Evolutionary conservation across 2,888 invertebrate species (phyloP).

Genomic region (Endotricha flammealis): DNA sequence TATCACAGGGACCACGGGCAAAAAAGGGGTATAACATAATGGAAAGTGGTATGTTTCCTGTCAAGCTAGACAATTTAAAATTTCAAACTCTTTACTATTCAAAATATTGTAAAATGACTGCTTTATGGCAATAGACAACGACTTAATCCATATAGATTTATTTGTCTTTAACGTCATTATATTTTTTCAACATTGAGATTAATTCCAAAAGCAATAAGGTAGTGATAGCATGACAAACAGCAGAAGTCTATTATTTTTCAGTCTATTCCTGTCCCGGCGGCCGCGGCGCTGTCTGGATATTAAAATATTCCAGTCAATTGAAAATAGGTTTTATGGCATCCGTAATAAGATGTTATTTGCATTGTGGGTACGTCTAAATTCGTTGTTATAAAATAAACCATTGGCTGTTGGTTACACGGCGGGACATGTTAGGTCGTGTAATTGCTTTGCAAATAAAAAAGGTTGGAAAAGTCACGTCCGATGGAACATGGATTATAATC

Average conservation of each 20-base stretch:
- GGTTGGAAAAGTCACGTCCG: constrained; percentile 43
- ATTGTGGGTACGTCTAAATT: constrained; percentile 15
- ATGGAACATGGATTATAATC: constrained; percentile 34
- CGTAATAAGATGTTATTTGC: constrained; percentile 19
- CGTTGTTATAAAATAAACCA: constrained; percentile 25
- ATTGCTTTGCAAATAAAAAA: constrained; percentile 56
- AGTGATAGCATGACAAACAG: constrained; percentile 24
- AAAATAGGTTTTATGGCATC: constrained; percentile 21
- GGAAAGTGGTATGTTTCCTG: too few relatives aligned
- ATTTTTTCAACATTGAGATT: constrained; percentile 15
- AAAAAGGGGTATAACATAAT: too few relatives aligned
- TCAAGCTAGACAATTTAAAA: too few relatives aligned
- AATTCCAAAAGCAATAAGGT: constrained; percentile 15
- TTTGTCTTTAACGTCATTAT: neutral
- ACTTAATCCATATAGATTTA: constrained; percentile 2
- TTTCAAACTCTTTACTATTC: too few relatives aligned
- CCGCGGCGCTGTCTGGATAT: constrained; percentile 10
- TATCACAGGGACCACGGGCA: too few relatives aligned
- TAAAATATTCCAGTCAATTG: constrained; percentile 15
- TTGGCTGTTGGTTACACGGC: constrained; percentile 24
- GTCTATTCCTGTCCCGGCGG: constrained; percentile 5
- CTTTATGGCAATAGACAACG: too few relatives aligned
- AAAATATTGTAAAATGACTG: too few relatives aligned
- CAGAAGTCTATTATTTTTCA: constrained; percentile 21
- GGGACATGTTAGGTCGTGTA: constrained; percentile 38